Evolutionary conservation across 2,113 vertebrate genomes (phyloP).

Genomic region (Brienomyrus brachyistius): DNA sequence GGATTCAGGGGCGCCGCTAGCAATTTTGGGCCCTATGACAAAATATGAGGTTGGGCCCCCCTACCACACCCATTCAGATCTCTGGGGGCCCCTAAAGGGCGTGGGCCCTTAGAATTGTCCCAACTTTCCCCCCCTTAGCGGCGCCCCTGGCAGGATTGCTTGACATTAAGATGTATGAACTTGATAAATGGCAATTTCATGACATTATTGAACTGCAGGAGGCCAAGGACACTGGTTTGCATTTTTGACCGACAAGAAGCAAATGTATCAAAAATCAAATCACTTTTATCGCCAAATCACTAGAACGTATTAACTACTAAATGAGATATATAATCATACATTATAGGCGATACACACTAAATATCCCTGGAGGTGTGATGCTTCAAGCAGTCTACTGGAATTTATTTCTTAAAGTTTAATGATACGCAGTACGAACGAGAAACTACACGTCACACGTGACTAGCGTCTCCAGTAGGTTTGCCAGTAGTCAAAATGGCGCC

Average conservation of each 20-base stretch:
- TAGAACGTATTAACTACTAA: no score
- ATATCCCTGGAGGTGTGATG: not conserved
- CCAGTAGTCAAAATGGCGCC: constrained; percentile 18
- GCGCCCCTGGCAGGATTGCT: not conserved
- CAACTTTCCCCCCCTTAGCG: no score
- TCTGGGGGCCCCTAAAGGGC: no score
- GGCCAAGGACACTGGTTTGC: not conserved
- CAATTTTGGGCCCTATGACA: no score
- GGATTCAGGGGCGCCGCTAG: no score
- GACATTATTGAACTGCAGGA: not conserved
- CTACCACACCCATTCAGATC: no score
- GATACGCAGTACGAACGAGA: not conserved
- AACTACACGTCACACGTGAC: not conserved
- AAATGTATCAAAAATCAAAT: no score
- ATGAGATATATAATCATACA: not conserved
- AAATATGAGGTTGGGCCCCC: no score
- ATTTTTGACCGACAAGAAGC: not conserved
- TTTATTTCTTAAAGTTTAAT: not conserved
- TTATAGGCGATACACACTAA: not conserved
- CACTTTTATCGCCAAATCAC: no score
- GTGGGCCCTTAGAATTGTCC: no score
- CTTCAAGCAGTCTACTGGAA: not conserved
- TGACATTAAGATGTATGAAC: not conserved
- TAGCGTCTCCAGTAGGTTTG: not conserved
- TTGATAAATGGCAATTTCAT: not conserved